Percentiles rank a stretch among this genome's conserved stretches.
Conservation (phyloP, 23 tunicate species). For the Phallusia fumigata region DNA sequence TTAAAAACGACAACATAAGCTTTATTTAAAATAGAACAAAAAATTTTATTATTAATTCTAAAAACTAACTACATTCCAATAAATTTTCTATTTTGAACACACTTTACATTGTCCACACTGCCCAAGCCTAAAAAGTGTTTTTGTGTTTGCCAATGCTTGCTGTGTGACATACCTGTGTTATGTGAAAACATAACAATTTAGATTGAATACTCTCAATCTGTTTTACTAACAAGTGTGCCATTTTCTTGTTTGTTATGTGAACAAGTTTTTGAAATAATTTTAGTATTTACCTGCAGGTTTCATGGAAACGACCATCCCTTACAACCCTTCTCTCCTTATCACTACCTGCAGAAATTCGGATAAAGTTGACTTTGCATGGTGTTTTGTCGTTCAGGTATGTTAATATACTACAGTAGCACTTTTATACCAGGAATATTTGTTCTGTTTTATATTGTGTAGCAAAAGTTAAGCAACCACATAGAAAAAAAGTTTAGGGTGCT, state of each 20-base stretch:
- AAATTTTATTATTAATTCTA: too few relatives aligned
- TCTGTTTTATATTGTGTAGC: too few relatives aligned
- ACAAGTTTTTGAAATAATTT: neutral
- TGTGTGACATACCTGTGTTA: too few relatives aligned
- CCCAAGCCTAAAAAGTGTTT: conserved; percentile 4
- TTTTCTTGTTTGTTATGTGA: neutral
- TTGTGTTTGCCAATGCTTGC: neutral
- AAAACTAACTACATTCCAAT: too few relatives aligned
- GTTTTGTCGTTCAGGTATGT: conserved; percentile 42
- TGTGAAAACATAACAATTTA: neutral
- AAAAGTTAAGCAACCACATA: too few relatives aligned
- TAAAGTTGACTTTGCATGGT: conserved; percentile 53
- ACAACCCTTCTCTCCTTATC: conserved; percentile 23
- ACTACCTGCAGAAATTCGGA: conserved; percentile 78
- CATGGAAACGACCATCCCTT: conserved; percentile 46
- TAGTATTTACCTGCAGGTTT: conserved; percentile 19
- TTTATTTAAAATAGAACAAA: too few relatives aligned
- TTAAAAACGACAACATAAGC: too few relatives aligned
- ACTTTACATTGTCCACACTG: neutral
- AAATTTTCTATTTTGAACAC: neutral
- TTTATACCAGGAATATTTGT: too few relatives aligned
- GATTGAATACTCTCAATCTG: neutral
- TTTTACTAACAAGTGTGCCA: neutral
- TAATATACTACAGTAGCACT: too few relatives aligned
- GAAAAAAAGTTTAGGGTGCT: too few relatives aligned